Conservation (phyloP, 2,888 invertebrate genomes). For the Fissipunctia ypsillon region DNA sequence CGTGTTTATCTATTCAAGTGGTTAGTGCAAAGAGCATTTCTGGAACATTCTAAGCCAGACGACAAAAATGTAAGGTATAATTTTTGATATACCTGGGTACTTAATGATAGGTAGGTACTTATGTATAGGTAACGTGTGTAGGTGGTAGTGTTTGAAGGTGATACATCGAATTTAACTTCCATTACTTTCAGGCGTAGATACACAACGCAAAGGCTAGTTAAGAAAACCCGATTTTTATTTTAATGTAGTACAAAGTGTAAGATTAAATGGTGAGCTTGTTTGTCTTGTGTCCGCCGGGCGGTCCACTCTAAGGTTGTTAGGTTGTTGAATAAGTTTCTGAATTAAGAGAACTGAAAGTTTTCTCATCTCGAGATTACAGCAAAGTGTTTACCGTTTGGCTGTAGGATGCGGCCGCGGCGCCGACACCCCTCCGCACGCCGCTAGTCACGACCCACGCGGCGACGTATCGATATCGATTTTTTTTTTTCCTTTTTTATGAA, state of each 20-base stretch:
- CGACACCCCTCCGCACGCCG: constrained; percentile 67
- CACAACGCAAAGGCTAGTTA: constrained; percentile 41
- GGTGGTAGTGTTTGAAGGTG: background rate
- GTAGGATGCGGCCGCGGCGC: constrained; percentile 85
- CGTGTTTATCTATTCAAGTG: background rate
- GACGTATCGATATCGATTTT: constrained; percentile 53
- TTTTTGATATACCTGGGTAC: no score
- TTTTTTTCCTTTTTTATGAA: constrained; percentile 20
- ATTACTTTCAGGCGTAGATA: constrained; percentile 1
- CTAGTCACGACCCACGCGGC: constrained; percentile 43
- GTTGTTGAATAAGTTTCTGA: constrained; percentile 91
- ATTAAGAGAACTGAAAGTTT: constrained; percentile 91
- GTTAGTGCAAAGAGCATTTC: background rate
- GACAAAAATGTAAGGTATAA: background rate
- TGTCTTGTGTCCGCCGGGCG: constrained; percentile 87
- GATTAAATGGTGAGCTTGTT: constrained; percentile 89
- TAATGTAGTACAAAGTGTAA: constrained; percentile 82
- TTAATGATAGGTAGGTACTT: no score
- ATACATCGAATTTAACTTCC: constrained; percentile 19
- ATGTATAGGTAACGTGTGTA: background rate
- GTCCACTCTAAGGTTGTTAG: constrained; percentile 90
- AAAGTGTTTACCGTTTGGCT: constrained; percentile 91
- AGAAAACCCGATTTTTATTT: constrained; percentile 70
- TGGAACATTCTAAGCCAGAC: background rate
- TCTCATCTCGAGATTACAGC: constrained; percentile 91